These are phyloP conservation scores for Saccostrea glomerata DNA, from an alignment of 1,140 invertebrate genomes.

Conservation along the genomic window DNA sequence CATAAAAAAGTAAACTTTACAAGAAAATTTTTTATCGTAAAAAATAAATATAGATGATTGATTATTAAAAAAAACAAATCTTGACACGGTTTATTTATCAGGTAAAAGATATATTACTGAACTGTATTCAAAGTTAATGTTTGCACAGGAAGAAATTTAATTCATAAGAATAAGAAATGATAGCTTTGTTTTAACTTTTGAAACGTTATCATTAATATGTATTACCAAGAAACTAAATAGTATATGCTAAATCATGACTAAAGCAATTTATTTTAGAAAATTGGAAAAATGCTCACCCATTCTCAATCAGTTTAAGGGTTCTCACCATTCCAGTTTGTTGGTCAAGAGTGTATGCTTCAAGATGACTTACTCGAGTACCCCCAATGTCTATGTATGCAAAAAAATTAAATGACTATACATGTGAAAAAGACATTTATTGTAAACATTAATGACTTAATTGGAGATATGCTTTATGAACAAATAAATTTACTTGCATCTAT, in stretches of 20 bases:
- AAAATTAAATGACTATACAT: neutral
- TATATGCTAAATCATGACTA: no score
- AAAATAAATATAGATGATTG: no score
- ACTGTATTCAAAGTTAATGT: no score
- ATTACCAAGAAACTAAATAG: neutral
- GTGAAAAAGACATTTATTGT: neutral
- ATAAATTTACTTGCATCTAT: no score
- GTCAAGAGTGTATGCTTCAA: neutral
- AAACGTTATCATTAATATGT: neutral
- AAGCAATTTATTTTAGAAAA: neutral
- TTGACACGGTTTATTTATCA: no score
- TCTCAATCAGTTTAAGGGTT: neutral
- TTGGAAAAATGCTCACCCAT: neutral
- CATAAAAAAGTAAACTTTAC: no score
- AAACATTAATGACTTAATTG: neutral
- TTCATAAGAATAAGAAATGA: no score
- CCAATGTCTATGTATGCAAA: neutral
- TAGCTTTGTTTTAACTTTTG: neutral
- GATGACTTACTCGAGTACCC: conserved; percentile 18
- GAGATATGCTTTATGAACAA: no score
- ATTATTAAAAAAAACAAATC: no score
- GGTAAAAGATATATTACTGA: no score
- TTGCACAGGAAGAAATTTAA: no score
- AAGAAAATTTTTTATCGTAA: no score
- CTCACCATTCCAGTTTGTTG: conserved; percentile 2